Base-by-base conservation (phyloP, 1,140 invertebrate genomes). In the Anthonomus grandis region DNA sequence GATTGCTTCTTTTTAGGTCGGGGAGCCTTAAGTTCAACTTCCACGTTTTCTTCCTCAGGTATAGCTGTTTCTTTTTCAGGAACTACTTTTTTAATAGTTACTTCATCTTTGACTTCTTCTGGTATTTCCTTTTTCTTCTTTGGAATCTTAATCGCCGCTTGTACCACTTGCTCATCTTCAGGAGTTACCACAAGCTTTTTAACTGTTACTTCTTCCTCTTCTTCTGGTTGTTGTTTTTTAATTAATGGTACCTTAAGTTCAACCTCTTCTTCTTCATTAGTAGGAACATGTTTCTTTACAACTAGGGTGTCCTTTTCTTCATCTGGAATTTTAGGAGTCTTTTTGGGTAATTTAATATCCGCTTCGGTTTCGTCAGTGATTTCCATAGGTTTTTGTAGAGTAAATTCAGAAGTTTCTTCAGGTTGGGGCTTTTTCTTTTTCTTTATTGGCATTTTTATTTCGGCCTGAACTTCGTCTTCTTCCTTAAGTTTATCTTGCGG, bases 101-200 rank as follows among this genome's bases (percentile, higher is more conserved):
- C 44, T 64, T 69, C 49, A 18, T 57, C 65, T 34, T 66, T 55
- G 9, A 54, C 45, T 52, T 75, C 67, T 9, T 49, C 46, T n/a
- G 46, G 46, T 77, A 69, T 4, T 52, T 47, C n/a, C 59, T 46
- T 44, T 60, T 68, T 64, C 63, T 85, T 85, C 15, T 88, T 77
- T 8, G 81, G 86, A n/a, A 86, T 72, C 74, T 86, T 73, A 12
- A 55, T 6, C 12, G 52, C 58, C n/a, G 46, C 39, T 39, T 75
- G 77, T 54, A 72, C 69, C 4, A 65, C 60, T 75, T 76, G 37
- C 66, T 68, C 57, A 56, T 75, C 61, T 68, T 70, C 23, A 81
- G 71, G n/a, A 17, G 45, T 42, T 37, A 49, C 55, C 3, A 50
- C 46, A 3, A 22, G n/a, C n/a, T 56, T 19, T 34, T 58, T 31